Percentiles rank a stretch among this genome's conserved stretches.
Evolutionary conservation across 30 jellyfish, hydroid and myxozoan genomes (phyloP).

Genomic region (Cassiopea andromeda): DNA sequence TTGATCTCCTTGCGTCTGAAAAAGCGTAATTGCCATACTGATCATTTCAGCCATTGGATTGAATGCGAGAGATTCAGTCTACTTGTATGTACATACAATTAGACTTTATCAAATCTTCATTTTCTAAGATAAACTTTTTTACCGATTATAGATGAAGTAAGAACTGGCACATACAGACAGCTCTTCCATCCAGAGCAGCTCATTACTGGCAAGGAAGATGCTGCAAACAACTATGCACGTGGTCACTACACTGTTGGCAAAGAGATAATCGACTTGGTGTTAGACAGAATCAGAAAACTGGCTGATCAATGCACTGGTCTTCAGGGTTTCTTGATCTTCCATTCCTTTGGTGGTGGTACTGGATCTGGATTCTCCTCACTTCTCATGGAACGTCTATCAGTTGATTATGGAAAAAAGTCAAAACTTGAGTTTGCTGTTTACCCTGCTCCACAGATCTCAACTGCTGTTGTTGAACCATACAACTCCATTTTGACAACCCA

Average conservation of each 20-base stretch:
- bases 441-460: conserved; percentile 98
- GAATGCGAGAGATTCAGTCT: too few relatives aligned
- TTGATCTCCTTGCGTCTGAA: too few relatives aligned
- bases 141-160: conserved; percentile 77
- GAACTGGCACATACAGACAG: conserved; percentile 96
- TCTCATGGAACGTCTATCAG: conserved; percentile 94
- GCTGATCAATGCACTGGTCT: conserved; percentile 98
- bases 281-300: conserved; percentile 91
- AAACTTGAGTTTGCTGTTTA: conserved; percentile 92
- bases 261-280: conserved; percentile 84
- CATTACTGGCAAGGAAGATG: conserved; percentile 97
- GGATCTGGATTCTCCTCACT: conserved; percentile 97
- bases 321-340: conserved; percentile 95
- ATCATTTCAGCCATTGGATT: too few relatives aligned
- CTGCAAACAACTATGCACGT: conserved; percentile 98
- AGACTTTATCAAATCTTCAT: too few relatives aligned
- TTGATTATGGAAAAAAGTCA: conserved; percentile 93
- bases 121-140: neutral
- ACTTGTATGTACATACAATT: too few relatives aligned
- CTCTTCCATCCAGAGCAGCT: conserved; percentile 97
- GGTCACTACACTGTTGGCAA: conserved; percentile 99
- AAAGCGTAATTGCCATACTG: too few relatives aligned
- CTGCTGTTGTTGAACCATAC: conserved; percentile 98
- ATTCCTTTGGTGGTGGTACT: conserved; percentile 99
- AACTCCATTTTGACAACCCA: conserved; percentile 92